phyloP scores from a whole-genome alignment of 2,113 vertebrate species.

The Glaucomys volans region DNA sequence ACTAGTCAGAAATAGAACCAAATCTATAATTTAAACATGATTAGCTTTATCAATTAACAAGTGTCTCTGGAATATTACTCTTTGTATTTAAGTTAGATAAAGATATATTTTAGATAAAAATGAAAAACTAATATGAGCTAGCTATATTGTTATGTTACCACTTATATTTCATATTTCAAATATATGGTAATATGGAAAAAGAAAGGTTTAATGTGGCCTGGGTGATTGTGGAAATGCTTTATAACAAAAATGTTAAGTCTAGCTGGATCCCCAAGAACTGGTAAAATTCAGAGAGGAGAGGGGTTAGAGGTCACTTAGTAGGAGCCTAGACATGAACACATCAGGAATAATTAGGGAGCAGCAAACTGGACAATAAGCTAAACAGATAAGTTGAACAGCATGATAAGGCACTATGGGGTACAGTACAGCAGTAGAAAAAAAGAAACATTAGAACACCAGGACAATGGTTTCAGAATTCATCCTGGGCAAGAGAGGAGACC shows the following conservation, averaged over 20 bases:
- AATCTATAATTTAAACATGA: constrained; percentile 46
- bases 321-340: not conserved
- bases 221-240: not conserved
- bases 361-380: not conserved
- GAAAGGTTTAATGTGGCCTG: not conserved
- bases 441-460: not conserved
- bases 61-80: not conserved
- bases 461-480: not conserved
- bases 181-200: not conserved
- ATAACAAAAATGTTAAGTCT: not conserved
- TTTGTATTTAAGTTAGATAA: not conserved
- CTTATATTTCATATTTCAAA: not conserved
- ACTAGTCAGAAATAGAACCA: not conserved
- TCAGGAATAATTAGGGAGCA: not conserved
- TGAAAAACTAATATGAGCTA: constrained; percentile 11
- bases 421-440: not conserved
- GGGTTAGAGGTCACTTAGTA: not conserved
- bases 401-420: not conserved
- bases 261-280: not conserved
- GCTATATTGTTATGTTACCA: not conserved
- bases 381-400: not conserved
- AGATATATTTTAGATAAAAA: not conserved
- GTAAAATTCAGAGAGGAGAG: not conserved
- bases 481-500: not conserved
- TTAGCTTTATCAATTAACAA: not conserved